Evolutionary conservation across 2,888 invertebrate genomes (phyloP).

Genomic region (Gari tellinella): DNA sequence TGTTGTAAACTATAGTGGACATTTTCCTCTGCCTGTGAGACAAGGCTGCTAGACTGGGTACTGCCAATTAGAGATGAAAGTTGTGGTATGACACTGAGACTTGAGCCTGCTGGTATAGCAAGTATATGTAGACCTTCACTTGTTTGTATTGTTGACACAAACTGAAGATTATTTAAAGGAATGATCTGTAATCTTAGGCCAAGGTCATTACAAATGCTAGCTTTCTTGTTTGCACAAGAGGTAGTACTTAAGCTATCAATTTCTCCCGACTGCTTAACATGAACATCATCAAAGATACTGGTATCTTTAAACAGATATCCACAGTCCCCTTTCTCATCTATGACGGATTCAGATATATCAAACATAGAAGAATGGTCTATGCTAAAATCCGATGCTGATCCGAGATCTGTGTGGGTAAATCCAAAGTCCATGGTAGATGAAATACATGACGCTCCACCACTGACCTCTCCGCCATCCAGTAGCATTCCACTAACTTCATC

Average conservation of each 20-base stretch:
- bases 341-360: constrained; percentile 37
- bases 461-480: constrained; percentile 8
- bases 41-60: too few relatives aligned
- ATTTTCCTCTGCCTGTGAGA: too few relatives aligned
- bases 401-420: constrained; percentile 35
- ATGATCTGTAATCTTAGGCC: constrained; percentile 42
- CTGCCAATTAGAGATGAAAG: too few relatives aligned
- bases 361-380: constrained; percentile 41
- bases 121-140: constrained; percentile 38
- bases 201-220: constrained; percentile 22
- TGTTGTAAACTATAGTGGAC: too few relatives aligned
- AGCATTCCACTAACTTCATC: constrained; percentile 14
- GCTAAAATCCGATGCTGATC: constrained; percentile 16
- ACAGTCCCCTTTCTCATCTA: constrained; percentile 26
- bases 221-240: neutral
- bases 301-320: constrained; percentile 30
- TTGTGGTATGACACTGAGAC: too few relatives aligned
- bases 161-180: constrained; percentile 40
- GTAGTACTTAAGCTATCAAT: neutral
- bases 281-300: constrained; percentile 23
- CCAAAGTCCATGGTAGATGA: constrained; percentile 40
- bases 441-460: neutral
- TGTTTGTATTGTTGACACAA: constrained; percentile 41
- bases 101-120: constrained; percentile 29
- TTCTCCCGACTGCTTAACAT: constrained; percentile 2